Evolutionary conservation across 2,113 vertebrate genomes (phyloP).

Genomic region (Sorex araneus): DNA sequence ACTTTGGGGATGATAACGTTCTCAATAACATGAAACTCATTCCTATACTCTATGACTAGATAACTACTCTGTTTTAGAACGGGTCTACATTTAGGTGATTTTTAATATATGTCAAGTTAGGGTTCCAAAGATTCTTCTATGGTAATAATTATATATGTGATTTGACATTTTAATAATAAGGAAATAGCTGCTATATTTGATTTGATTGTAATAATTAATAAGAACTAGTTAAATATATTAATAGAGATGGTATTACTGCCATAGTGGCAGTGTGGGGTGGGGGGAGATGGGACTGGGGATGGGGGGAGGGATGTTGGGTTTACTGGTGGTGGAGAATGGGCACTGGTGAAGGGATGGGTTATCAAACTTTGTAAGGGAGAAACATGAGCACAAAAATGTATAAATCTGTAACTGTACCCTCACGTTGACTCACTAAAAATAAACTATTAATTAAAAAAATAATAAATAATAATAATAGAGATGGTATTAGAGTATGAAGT

Average conservation of each 20-base stretch:
- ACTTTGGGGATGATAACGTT: slow-evolving; percentile 76
- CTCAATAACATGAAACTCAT: slow-evolving; percentile 34
- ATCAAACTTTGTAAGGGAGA: too few relatives aligned
- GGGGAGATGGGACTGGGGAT: too few relatives aligned
- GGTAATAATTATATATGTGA: neutral
- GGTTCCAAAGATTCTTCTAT: neutral
- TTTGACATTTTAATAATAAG: slow-evolving; percentile 53
- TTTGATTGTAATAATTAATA: slow-evolving; percentile 51
- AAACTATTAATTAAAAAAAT: too few relatives aligned
- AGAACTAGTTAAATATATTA: slow-evolving; percentile 54
- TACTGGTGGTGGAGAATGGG: too few relatives aligned
- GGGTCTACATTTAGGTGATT: slow-evolving; percentile 13
- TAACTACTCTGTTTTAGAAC: slow-evolving; percentile 67
- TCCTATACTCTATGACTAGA: slow-evolving; percentile 61
- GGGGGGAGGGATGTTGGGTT: too few relatives aligned
- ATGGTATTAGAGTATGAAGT: neutral
- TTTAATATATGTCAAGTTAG: neutral
- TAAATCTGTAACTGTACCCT: too few relatives aligned
- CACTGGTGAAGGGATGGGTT: too few relatives aligned
- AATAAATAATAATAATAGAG: slow-evolving; percentile 62
- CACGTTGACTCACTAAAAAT: too few relatives aligned
- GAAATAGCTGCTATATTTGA: slow-evolving; percentile 45
- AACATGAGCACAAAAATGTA: too few relatives aligned
- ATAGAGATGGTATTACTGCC: neutral
- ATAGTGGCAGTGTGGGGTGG: too few relatives aligned